Evolutionary conservation across 2,888 invertebrate genomes (phyloP), one percentile per base, ranked within the genome.

Genomic region (Cephus pygmeus): DNA sequence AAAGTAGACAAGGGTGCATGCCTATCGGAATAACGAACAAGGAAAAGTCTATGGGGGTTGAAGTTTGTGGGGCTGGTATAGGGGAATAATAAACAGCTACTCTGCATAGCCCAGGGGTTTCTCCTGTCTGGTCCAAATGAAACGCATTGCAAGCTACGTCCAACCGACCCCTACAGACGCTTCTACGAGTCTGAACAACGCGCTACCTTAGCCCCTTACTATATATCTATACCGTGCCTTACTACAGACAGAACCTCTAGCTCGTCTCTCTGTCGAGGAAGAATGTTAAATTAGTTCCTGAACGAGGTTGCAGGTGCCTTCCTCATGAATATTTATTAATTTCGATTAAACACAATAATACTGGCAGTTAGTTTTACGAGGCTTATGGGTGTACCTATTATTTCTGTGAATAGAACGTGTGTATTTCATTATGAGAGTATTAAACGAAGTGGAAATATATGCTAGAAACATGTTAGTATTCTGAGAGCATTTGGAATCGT

Each of bases 51-150:
- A 56, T 56, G 56, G 56, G 56, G 56, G 56, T 56, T 56, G 56
- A 56, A 56, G 56, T 56, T 56, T 56, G 56, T 56, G 23, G 23
- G 56, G 56, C 23, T 56, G 56, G 56, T 56, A 56, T 56, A 56
- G 56, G 68, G 74, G 77, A 73, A 77, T 75, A 75, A 75, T 77
- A 77, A 77, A 75, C 77, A 77, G 77, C 77, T 77, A 77, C 77
- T 77, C 77, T 77, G 77, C 77, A 77, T 77, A 77, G 77, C 77
- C 77, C 36, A 68, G 77, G 77, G 77, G 77, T 75, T 77, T 75
- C 75, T 56, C 31, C 71, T 71, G 71, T 71, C 71, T 71, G 71
- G 12, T 71, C 33, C 71, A 71, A 71, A 71, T 71, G 71, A 71
- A 71, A 71, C 71, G 71, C 34, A 71, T 71, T 34, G 71, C 71